These are phyloP conservation scores for Catharus minimus DNA, from an alignment of 2,113 vertebrate genomes.

Conservation along the genomic window DNA sequence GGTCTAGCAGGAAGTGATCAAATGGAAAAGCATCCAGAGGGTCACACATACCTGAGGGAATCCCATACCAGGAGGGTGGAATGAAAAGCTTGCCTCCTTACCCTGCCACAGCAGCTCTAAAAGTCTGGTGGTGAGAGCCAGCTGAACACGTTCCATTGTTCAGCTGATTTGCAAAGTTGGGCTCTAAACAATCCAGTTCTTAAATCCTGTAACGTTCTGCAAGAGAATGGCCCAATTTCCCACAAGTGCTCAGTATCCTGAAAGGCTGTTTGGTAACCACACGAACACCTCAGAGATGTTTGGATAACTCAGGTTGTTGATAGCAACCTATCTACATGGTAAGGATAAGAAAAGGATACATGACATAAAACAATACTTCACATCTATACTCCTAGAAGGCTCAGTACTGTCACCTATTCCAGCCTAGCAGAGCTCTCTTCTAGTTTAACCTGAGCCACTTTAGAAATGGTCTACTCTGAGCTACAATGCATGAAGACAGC, in stretches of 20 bases:
- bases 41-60: not conserved
- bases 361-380: not conserved
- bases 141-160: fast-evolving
- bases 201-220: not conserved
- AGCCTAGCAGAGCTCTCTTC: not conserved
- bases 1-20: not conserved
- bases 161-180: not conserved
- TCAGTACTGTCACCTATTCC: not conserved
- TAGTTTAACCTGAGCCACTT: not conserved
- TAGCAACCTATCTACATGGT: not conserved
- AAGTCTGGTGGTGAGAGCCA: not conserved
- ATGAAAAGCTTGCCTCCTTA: not conserved
- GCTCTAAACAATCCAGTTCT: not conserved
- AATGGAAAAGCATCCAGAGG: not conserved
- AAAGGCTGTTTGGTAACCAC: not conserved
- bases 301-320: not conserved
- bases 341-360: not conserved
- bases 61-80: fast-evolving
- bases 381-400: not conserved
- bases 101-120: not conserved
- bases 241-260: not conserved
- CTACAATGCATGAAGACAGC: not conserved
- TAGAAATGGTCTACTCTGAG: not conserved
- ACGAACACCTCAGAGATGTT: not conserved
- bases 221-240: not conserved